Evolutionary conservation across 2,113 vertebrate genomes (phyloP), one percentile per base, ranked within the genome.

Genomic region (Muscicapa adusta): DNA sequence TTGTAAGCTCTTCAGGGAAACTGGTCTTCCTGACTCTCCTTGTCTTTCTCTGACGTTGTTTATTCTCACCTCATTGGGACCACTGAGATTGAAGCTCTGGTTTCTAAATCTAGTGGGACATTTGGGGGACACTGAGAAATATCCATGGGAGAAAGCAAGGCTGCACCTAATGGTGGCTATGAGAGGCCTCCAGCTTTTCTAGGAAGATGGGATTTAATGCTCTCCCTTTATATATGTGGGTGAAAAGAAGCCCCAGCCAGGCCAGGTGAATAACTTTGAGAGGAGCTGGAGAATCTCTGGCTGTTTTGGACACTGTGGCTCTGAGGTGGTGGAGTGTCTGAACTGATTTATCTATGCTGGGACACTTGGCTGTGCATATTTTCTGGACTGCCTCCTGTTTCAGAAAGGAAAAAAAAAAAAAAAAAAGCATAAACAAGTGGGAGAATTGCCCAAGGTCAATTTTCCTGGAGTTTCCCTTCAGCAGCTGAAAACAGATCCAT

Each of bases 381-480:
- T 53, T 85, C 70, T 85, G 40, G 7, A 23, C 63, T 88, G 48
- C 12, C 2, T 40, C 15, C 12, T 81, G 8, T 68, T 77, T 50
- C 23, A 34, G 56, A 88, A 93, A 88, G 19, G 9, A 33, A 34
- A 12, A 17, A 26, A 48, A 68, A 5, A n/a, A 51, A 33, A n/a
- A 14, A 9, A 28, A 45, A 17, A 19, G 9, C 17, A 26, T 31
- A 34, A 50, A 24, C 18, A 89, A 74, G 33, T 22, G 43, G n/a
- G 34, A 50, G 51, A 90, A 70, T 31, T 79, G n/a, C 47, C 88
- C 53, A 79, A 66, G 75, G 63, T 93, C 73, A 63, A 3, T 83
- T 92, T 88, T 84, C 76, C 86, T 78, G 79, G 93, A 90, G 82
- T 94, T 88, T 93, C 82, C 88, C 85, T 93, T 91, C 63, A 91